Conservation (phyloP, 2,113 vertebrate species). For the Rhinolophus sinicus region DNA sequence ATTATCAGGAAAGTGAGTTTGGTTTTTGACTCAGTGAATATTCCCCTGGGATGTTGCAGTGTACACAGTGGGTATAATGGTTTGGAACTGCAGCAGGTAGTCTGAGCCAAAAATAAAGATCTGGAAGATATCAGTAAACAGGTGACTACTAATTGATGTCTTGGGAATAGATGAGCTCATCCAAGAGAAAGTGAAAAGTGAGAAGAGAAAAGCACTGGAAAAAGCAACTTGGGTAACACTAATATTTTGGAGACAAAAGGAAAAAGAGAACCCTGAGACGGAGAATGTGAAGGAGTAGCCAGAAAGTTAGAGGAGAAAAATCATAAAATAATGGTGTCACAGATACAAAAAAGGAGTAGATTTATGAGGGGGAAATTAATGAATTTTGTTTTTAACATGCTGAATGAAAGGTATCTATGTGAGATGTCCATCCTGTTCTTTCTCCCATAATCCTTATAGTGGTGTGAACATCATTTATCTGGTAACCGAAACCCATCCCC, state of each 20-base stretch:
- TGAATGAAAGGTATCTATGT: not conserved
- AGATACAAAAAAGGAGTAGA: not conserved
- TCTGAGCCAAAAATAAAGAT: constrained; percentile 50
- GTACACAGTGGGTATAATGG: not conserved
- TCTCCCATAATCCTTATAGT: not conserved
- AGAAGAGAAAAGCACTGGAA: not conserved
- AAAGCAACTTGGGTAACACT: not conserved
- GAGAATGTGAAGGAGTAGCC: not conserved
- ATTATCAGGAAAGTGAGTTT: constrained; percentile 26
- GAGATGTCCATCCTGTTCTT: not conserved
- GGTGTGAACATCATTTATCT: not conserved
- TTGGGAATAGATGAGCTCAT: constrained; percentile 33
- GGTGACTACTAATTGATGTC: constrained; percentile 60
- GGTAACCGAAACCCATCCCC: not conserved
- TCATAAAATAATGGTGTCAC: not conserved
- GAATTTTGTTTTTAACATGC: not conserved
- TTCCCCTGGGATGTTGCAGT: not conserved
- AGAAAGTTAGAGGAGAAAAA: not conserved
- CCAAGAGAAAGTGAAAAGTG: not conserved
- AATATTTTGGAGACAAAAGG: not conserved
- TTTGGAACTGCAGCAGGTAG: constrained; percentile 1
- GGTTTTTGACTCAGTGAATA: not conserved
- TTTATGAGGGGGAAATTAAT: not conserved
- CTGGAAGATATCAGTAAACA: constrained; percentile 59
- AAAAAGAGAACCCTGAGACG: not conserved